These are phyloP conservation scores for Lamellibrachia satsuma DNA, from an alignment of 2,888 invertebrate genomes.

Conservation along the genomic window DNA sequence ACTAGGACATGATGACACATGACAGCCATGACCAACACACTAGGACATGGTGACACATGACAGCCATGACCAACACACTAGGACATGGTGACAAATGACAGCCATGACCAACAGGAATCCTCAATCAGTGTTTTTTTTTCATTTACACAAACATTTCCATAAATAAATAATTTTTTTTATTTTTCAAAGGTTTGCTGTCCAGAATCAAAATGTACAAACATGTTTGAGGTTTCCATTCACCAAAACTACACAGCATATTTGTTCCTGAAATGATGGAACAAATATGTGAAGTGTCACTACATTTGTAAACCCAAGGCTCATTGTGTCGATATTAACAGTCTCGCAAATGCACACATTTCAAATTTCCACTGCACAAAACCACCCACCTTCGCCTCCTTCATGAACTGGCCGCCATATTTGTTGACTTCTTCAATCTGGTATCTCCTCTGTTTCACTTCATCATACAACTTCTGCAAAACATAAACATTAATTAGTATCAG, in stretches of 20 bases:
- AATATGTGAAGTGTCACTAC: background rate
- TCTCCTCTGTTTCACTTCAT: slow-evolving; percentile 90
- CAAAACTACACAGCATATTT: background rate
- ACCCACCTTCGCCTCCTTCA: slow-evolving; percentile 93
- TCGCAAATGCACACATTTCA: background rate
- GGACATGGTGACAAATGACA: too few species aligned
- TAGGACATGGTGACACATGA: background rate
- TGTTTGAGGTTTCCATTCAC: background rate
- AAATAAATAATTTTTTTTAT: background rate
- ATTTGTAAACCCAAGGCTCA: background rate
- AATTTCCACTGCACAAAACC: background rate
- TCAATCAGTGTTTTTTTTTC: background rate
- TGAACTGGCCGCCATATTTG: slow-evolving; percentile 91
- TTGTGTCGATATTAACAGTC: background rate
- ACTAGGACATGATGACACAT: too few species aligned
- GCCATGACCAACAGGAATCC: background rate
- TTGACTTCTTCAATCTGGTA: slow-evolving; percentile 95
- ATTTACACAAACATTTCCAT: background rate
- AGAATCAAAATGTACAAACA: background rate
- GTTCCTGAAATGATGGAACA: background rate
- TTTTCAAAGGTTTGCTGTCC: background rate
- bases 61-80: too few species aligned
- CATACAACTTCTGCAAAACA: slow-evolving; percentile 83
- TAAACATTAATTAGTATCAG: background rate
- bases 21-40: too few species aligned